Conservation (phyloP, 2,113 vertebrate species). For the Saccopteryx bilineata region DNA sequence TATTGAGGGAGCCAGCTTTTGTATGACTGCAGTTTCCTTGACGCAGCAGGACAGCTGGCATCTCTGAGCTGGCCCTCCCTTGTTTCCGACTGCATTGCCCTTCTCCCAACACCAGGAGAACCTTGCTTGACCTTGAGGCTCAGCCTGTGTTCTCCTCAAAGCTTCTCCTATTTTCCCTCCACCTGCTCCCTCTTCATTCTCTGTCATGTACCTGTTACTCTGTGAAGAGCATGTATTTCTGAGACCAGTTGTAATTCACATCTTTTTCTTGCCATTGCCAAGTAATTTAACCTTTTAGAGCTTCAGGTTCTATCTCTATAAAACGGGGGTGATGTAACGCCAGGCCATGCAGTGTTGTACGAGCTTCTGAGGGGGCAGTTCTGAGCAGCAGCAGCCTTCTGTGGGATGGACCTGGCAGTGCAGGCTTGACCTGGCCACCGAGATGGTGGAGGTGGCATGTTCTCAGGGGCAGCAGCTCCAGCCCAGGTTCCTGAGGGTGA, state of each 20-base stretch:
- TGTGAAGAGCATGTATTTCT: not conserved
- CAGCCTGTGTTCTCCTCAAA: not conserved
- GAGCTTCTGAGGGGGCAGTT: not conserved
- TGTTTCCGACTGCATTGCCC: not conserved
- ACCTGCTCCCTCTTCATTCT: not conserved
- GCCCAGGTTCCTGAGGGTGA: not conserved
- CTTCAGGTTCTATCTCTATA: no score
- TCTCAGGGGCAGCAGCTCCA: not conserved
- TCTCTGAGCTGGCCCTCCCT: not conserved
- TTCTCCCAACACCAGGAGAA: not conserved
- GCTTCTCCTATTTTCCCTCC: not conserved
- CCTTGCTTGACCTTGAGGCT: not conserved
- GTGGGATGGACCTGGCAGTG: not conserved
- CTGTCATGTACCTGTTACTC: not conserved
- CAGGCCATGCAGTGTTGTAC: not conserved
- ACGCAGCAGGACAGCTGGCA: not conserved
- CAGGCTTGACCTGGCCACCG: fast-evolving
- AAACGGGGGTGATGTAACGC: not conserved
- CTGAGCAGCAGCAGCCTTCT: not conserved
- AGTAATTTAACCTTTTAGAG: not conserved
- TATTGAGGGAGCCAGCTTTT: no score
- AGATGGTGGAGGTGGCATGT: not conserved
- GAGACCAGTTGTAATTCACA: not conserved
- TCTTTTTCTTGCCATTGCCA: not conserved
- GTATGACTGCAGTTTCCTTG: not conserved